These are phyloP conservation scores for Archivesica marissinica DNA, from an alignment of 1,140 invertebrate species.

Conservation along the genomic window DNA sequence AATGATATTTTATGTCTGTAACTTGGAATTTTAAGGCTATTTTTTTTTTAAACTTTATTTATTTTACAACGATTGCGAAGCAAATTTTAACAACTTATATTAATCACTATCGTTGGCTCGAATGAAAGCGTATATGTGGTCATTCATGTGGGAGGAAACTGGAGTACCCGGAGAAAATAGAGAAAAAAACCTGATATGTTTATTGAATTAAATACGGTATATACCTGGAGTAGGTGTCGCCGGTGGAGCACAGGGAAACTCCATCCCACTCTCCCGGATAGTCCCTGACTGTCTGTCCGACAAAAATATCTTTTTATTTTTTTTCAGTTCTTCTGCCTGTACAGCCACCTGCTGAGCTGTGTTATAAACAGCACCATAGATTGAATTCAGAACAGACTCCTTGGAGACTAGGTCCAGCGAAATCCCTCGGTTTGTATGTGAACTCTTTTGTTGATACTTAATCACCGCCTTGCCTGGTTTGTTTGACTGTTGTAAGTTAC, in stretches of 20 bases:
- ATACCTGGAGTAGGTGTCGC: constrained; percentile 80
- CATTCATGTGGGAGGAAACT: too few species aligned
- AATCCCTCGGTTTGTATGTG: neutral
- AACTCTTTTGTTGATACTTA: constrained; percentile 25
- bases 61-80: too few species aligned
- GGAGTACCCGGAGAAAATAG: too few species aligned
- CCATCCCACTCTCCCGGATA: constrained; percentile 73
- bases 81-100: too few species aligned
- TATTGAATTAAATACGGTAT: too few species aligned
- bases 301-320: constrained; percentile 75
- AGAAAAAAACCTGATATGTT: too few species aligned
- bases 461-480: neutral
- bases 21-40: too few species aligned
- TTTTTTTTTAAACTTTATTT: too few species aligned
- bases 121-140: too few species aligned
- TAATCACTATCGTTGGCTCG: too few species aligned
- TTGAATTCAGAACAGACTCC: constrained; percentile 42
- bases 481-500: constrained; percentile 22
- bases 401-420: constrained; percentile 20
- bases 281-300: constrained; percentile 78
- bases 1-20: too few species aligned
- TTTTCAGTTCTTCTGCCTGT: constrained; percentile 55
- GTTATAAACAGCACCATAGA: constrained; percentile 49
- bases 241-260: constrained; percentile 79
- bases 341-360: constrained; percentile 42